Evolutionary conservation across 2,888 invertebrate genomes (phyloP).

Genomic region (Digitonthophagus gazella): DNA sequence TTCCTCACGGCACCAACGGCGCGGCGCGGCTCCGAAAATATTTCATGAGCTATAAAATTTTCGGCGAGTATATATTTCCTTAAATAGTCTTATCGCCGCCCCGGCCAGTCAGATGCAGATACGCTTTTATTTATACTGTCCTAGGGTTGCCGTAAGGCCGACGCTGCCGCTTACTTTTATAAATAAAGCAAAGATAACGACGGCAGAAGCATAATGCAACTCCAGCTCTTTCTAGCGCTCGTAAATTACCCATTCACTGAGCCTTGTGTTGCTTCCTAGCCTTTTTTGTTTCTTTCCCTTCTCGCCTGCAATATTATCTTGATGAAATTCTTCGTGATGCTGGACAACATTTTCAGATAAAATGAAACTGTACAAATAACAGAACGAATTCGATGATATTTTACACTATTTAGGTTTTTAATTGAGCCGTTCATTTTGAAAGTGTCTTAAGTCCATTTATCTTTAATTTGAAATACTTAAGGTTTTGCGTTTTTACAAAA

Average conservation of each 20-base stretch:
- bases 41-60: conserved; percentile 33
- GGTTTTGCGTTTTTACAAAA: no score
- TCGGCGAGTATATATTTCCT: conserved; percentile 32
- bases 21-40: conserved; percentile 24
- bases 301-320: no score
- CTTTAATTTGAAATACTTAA: no score
- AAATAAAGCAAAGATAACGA: conserved; percentile 7
- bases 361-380: no score
- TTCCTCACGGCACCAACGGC: neutral
- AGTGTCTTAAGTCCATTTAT: no score
- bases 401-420: no score
- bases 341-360: no score
- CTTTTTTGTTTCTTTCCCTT: neutral
- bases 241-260: conserved; percentile 10
- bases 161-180: conserved; percentile 12
- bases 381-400: no score
- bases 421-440: no score
- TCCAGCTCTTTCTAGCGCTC: neutral
- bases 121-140: conserved; percentile 19
- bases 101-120: conserved; percentile 34
- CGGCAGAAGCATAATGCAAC: neutral
- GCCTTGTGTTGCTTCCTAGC: neutral
- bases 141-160: neutral
- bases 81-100: conserved; percentile 34
- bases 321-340: no score